Evolutionary conservation across 2,888 invertebrate species (phyloP).

Genomic region (Gymnocheta viridis): DNA sequence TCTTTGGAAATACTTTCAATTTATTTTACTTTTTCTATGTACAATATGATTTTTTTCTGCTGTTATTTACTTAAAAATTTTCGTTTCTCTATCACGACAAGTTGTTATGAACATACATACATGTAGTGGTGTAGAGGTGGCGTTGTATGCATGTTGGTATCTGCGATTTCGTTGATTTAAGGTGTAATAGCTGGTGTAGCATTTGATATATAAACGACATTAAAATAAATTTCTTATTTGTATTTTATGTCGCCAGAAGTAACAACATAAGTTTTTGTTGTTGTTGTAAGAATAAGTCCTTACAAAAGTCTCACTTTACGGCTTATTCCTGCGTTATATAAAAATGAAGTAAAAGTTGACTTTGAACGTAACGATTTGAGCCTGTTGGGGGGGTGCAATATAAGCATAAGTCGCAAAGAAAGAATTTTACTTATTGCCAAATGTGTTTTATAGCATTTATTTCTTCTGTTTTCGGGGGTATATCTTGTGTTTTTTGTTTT

Average conservation of each 20-base stretch:
- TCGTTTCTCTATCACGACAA: slow-evolving; percentile 27
- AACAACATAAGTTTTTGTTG: slow-evolving; percentile 40
- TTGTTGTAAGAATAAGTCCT: slow-evolving; percentile 48
- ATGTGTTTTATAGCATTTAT: slow-evolving; percentile 57
- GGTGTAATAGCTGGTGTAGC: slow-evolving; percentile 39
- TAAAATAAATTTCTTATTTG: slow-evolving; percentile 72
- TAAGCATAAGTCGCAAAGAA: slow-evolving; percentile 5
- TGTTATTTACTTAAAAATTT: slow-evolving; percentile 52
- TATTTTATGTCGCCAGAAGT: slow-evolving; percentile 68
- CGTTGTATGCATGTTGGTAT: neutral
- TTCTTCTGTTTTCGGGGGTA: slow-evolving; percentile 12
- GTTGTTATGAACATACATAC: slow-evolving; percentile 32
- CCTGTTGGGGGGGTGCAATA: neutral
- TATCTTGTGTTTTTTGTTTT: neutral
- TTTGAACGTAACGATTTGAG: slow-evolving; percentile 16
- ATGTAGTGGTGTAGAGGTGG: neutral
- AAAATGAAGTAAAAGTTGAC: slow-evolving; percentile 39
- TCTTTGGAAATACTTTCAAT: slow-evolving; percentile 23
- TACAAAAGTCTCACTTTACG: slow-evolving; percentile 63
- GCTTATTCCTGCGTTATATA: slow-evolving; percentile 56
- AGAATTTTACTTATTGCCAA: slow-evolving; percentile 61
- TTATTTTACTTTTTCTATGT: slow-evolving; percentile 24
- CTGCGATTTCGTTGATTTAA: slow-evolving; percentile 58
- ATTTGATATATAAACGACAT: slow-evolving; percentile 70
- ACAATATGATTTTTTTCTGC: neutral